A percentile compares a stretch with the other conserved stretches of the same genome.
phyloP scores from a whole-genome alignment of 1,140 invertebrate genomes.

The Drosophila pandora region DNA sequence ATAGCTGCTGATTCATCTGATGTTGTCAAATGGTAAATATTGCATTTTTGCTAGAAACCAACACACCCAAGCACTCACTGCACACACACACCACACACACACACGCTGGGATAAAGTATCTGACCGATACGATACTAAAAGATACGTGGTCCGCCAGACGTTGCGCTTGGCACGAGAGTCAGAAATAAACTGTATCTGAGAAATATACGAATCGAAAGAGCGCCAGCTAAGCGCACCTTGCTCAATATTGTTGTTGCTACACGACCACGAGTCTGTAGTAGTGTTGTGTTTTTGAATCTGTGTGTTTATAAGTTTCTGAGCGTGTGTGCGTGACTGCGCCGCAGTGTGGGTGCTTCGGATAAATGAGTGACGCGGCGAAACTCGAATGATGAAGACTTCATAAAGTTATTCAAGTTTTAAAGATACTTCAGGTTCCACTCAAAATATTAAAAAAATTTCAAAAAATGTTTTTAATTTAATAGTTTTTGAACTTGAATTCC shows the following conservation, averaged over 20 bases:
- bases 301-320: slow-evolving; percentile 3
- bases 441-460: not conserved
- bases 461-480: not conserved
- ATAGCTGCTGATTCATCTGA: slow-evolving; percentile 22
- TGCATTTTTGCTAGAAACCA: slow-evolving; percentile 62
- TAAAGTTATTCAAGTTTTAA: slow-evolving; percentile 3
- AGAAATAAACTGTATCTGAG: slow-evolving; percentile 77
- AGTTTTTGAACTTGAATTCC: not conserved
- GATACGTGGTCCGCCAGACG: slow-evolving; percentile 63
- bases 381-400: slow-evolving; percentile 39
- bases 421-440: slow-evolving; percentile 10
- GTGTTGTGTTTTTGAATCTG: slow-evolving; percentile 8
- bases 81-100: slow-evolving; percentile 32
- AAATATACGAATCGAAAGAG: slow-evolving; percentile 56
- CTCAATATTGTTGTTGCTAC: slow-evolving; percentile 71
- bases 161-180: slow-evolving; percentile 78
- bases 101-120: slow-evolving; percentile 35
- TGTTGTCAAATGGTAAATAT: slow-evolving; percentile 34
- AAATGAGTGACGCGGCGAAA: slow-evolving; percentile 45
- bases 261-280: slow-evolving; percentile 4
- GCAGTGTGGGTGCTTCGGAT: slow-evolving; percentile 46
- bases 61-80: slow-evolving; percentile 37
- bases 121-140: slow-evolving; percentile 29
- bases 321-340: slow-evolving; percentile 26
- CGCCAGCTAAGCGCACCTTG: slow-evolving; percentile 74